Percentiles rank a stretch among this genome's conserved stretches.
These are phyloP conservation scores for Sebastes oblongus DNA, from an alignment of 2,797 vertebrate genomes.

Conservation along the genomic window DNA sequence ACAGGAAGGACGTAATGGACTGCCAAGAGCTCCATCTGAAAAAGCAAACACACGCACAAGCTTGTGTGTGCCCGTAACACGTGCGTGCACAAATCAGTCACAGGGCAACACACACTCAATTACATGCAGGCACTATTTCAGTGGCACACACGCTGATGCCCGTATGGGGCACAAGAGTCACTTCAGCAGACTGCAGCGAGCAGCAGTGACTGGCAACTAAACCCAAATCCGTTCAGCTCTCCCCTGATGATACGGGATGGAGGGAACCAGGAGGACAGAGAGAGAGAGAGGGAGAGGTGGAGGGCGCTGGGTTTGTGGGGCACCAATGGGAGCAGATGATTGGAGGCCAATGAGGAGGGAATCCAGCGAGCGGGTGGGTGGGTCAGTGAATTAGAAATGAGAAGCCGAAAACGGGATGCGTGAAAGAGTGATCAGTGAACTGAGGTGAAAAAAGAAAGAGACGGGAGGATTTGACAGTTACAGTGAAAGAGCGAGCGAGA, in stretches of 20 bases:
- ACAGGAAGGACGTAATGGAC: constrained; percentile 24
- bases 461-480: constrained; percentile 29
- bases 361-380: neutral
- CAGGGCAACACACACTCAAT: neutral
- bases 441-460: neutral
- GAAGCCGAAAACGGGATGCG: neutral
- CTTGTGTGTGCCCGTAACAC: neutral
- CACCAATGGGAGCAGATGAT: constrained; percentile 7
- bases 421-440: constrained; percentile 39
- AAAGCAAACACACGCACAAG: constrained; percentile 13
- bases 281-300: neutral
- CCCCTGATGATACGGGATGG: constrained; percentile 14
- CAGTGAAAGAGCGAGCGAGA: constrained; percentile 19
- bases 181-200: constrained; percentile 14
- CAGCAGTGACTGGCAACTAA: constrained; percentile 18
- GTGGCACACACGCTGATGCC: neutral
- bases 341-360: neutral
- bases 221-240: constrained; percentile 38
- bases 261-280: constrained; percentile 1
- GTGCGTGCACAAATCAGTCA: neutral
- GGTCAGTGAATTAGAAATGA: constrained; percentile 25
- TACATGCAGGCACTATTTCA: neutral
- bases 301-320: neutral
- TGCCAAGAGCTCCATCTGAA: constrained; percentile 44
- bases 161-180: neutral